Evolutionary conservation across 2,797 vertebrate species (phyloP), one percentile per base, ranked within the genome.

Genomic region (Cichlasoma orientale): DNA sequence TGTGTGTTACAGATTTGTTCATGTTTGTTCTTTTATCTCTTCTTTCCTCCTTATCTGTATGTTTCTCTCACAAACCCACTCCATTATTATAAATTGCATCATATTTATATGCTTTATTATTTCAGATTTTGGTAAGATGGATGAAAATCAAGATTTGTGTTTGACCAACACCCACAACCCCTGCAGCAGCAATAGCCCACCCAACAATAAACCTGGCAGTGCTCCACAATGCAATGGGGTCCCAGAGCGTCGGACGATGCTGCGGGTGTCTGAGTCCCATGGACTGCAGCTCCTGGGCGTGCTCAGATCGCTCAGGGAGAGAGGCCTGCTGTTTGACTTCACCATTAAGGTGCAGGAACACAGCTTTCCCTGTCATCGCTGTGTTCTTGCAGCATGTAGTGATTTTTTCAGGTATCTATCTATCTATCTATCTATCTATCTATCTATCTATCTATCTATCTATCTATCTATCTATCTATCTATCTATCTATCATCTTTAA

Each of bases 321-420:
- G 94, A 86, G 95, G 96, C 74, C 82, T 94, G 86, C 96, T 98
- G 91, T 98, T 98, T 90, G 98, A 99, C 92, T 99, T 99, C 90
- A 96, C 95, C 86, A 97, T 99, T 86, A 93, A 94, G 25, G 96
- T 98, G 78, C 97, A 96, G 91, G 96, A 95, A 55, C 95, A 96
- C 87, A 94, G 86, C 59, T 96, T 99, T 70, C 96, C 96, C n/a
- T 99, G 97, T 78, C 98, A 99, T 89, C 97, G 98, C 74, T 98
- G 98, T 88, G 97, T 99, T 78, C 94, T 99, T 80, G 97, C 98
- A 29, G 97, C 97, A 2, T 97, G 97, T 94, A 99, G 98, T 90
- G 97, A 99, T 93, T 99, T 99, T 94, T 99, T 99, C 95, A 98
- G 97, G 98, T 93, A 78, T 79, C 69, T 44, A 50, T 75, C 63